These are phyloP conservation scores for Cepaea nemoralis DNA, from an alignment of 1,140 invertebrate genomes.

Conservation along the genomic window DNA sequence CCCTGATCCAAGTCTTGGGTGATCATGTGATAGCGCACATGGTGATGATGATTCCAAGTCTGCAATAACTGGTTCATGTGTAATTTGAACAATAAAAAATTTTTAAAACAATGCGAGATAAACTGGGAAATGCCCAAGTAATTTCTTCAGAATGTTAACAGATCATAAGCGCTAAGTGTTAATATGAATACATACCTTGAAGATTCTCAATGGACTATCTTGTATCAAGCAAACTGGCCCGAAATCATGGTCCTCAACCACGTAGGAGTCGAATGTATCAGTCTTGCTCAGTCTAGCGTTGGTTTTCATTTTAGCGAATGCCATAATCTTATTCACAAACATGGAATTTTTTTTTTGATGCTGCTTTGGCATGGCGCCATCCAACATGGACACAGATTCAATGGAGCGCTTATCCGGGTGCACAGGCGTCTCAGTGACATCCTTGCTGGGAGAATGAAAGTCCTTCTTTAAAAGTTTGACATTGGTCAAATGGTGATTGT, in stretches of 20 bases:
- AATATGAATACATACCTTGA: slow-evolving; percentile 31
- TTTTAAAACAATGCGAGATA: too few species aligned
- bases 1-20: too few species aligned
- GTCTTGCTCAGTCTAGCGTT: not conserved
- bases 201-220: slow-evolving; percentile 9
- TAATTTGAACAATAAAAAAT: too few species aligned
- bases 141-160: too few species aligned
- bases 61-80: too few species aligned
- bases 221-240: not conserved
- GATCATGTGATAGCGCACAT: too few species aligned
- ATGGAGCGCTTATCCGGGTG: not conserved
- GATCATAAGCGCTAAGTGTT: slow-evolving; percentile 55
- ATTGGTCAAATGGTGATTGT: not conserved
- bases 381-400: not conserved
- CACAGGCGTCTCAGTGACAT: not conserved
- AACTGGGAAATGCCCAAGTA: too few species aligned
- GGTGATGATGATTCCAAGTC: too few species aligned
- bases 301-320: not conserved
- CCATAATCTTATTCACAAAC: not conserved
- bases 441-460: not conserved
- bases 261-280: not conserved
- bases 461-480: not conserved
- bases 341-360: not conserved
- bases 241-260: not conserved
- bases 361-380: not conserved